These are phyloP conservation scores for Papilio xuthus DNA, from an alignment of 1,140 invertebrate genomes.

Conservation along the genomic window DNA sequence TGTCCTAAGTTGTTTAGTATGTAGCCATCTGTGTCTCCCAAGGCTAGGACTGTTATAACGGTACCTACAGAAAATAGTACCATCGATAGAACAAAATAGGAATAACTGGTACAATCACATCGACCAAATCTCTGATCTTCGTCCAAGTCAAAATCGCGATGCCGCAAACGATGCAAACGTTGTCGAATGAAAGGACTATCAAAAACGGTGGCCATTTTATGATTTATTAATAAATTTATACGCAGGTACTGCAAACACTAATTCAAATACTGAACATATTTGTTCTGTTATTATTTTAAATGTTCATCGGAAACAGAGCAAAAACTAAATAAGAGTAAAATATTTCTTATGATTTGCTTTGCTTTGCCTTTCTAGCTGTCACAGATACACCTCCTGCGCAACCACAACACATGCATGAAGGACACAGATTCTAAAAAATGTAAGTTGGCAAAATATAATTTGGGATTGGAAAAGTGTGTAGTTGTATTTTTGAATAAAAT, in stretches of 20 bases:
- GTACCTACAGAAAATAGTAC: constrained; percentile 85
- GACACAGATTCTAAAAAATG: background rate
- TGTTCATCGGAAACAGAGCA: background rate
- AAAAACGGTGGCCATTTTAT: constrained; percentile 83
- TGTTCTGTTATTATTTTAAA: constrained; percentile 22
- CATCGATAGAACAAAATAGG: constrained; percentile 84
- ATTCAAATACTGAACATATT: constrained; percentile 41
- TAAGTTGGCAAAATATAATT: background rate
- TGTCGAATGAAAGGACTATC: constrained; percentile 84
- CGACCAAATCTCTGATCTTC: constrained; percentile 83
- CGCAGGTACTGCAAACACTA: constrained; percentile 34
- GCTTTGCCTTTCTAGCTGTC: constrained; percentile 31
- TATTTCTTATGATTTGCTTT: constrained; percentile 31
- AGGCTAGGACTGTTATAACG: constrained; percentile 84
- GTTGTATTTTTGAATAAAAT: background rate
- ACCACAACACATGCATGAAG: background rate
- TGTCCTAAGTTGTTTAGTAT: constrained; percentile 84
- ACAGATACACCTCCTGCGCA: constrained; percentile 15
- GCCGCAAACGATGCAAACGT: constrained; percentile 82
- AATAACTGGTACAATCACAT: constrained; percentile 86
- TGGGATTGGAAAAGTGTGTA: background rate
- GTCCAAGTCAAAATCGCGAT: constrained; percentile 83
- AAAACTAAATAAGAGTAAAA: constrained; percentile 24
- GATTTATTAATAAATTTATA: constrained; percentile 39
- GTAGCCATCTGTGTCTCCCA: constrained; percentile 83